Conservation (phyloP, 2,888 invertebrate genomes). For the Agrenia bidenticulata region DNA sequence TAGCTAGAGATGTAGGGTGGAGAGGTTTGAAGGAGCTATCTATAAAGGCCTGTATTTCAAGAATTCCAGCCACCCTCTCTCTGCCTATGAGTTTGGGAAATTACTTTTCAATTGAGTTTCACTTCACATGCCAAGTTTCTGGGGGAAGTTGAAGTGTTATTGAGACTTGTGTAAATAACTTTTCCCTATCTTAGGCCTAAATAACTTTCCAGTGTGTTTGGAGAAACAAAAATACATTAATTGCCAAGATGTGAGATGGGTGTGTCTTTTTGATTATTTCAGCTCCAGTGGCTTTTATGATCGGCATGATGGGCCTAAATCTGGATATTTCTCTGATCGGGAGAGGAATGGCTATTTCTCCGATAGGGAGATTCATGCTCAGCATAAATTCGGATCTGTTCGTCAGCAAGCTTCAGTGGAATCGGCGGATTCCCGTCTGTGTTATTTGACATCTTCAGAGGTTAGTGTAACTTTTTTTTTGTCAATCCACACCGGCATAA, state of each 20-base stretch:
- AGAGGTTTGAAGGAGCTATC: no score
- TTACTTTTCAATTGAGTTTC: no score
- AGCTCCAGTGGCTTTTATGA: conserved; percentile 75
- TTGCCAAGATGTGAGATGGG: not conserved
- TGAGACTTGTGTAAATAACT: no score
- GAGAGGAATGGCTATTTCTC: conserved; percentile 68
- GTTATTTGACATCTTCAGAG: conserved; percentile 93
- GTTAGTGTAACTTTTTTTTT: conserved; percentile 66
- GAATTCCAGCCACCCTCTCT: no score
- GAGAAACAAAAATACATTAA: not conserved
- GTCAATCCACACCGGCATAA: no score
- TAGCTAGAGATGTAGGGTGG: no score
- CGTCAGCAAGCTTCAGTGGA: conserved; percentile 92
- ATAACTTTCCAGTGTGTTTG: not conserved
- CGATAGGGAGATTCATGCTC: conserved; percentile 70
- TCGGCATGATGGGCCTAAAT: conserved; percentile 50
- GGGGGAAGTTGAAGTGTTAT: no score
- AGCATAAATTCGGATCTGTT: conserved; percentile 67
- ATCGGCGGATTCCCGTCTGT: conserved; percentile 89
- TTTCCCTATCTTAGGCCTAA: no score
- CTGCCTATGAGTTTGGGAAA: no score
- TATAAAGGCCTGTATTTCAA: no score
- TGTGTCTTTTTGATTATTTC: conserved; percentile 9
- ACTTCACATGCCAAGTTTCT: no score
- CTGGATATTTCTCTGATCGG: conserved; percentile 53